Evolutionary conservation across 2,797 vertebrate species (phyloP).

Genomic region (Mionectes olivaceus): DNA sequence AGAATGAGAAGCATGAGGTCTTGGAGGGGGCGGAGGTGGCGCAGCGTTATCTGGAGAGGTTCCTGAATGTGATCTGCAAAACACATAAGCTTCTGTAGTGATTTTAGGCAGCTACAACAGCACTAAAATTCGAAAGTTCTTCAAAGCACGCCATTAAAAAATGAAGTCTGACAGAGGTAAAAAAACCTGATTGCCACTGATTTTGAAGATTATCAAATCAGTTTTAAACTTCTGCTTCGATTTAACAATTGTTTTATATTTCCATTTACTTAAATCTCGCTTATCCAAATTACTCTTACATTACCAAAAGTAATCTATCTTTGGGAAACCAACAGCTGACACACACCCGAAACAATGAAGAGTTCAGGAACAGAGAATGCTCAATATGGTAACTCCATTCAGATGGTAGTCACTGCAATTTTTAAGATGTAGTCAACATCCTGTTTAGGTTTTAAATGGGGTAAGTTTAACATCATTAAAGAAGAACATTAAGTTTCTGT

Average conservation of each 20-base stretch:
- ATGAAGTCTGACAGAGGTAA: not conserved
- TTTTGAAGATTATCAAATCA: not conserved
- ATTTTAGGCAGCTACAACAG: not conserved
- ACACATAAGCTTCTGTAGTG: slow-evolving; percentile 10
- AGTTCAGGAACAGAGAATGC: not conserved
- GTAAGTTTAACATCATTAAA: not conserved
- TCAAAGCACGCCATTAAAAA: not conserved
- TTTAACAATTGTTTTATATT: not conserved
- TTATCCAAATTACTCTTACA: not conserved
- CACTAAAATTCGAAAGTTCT: not conserved
- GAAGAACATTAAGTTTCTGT: not conserved
- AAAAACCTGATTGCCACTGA: not conserved
- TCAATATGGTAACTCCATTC: not conserved
- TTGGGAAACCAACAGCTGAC: not conserved
- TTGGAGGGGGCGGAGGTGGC: slow-evolving; percentile 93
- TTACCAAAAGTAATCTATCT: not conserved
- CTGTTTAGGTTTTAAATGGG: not conserved
- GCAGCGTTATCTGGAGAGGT: slow-evolving; percentile 92
- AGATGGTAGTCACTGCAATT: not conserved
- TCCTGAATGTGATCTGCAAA: slow-evolving; percentile 93
- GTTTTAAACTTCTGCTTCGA: not conserved
- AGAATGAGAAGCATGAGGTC: slow-evolving; percentile 93
- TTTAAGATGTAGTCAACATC: not conserved
- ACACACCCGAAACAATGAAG: not conserved
- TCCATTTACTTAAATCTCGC: not conserved